These are phyloP conservation scores for Fistularia tabacaria DNA, from an alignment of 2,797 vertebrate genomes.

Conservation along the genomic window DNA sequence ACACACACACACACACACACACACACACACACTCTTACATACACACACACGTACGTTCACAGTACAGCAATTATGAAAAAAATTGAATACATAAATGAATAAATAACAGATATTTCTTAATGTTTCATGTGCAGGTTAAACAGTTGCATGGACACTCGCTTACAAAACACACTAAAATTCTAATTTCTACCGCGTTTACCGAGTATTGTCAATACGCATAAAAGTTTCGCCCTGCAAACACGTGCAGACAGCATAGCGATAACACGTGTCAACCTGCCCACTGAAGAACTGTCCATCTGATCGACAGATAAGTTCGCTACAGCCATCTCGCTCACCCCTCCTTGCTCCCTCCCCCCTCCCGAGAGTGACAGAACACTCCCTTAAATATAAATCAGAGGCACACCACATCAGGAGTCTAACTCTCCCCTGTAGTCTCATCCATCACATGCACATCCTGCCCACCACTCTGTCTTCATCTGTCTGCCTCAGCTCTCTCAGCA, in stretches of 20 bases:
- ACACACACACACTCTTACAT: neutral
- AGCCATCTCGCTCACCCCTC: slow-evolving; percentile 44
- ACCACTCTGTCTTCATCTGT: slow-evolving; percentile 52
- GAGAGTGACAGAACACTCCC: slow-evolving; percentile 56
- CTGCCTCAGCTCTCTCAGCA: slow-evolving; percentile 19
- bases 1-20: neutral
- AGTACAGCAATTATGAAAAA: neutral
- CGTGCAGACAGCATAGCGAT: slow-evolving; percentile 5
- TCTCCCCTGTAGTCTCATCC: slow-evolving; percentile 64
- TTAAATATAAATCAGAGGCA: slow-evolving; percentile 73
- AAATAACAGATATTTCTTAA: no score
- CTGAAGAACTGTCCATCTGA: slow-evolving; percentile 31
- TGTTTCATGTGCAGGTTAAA: neutral
- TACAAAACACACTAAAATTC: neutral
- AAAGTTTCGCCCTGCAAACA: neutral
- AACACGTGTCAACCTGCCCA: slow-evolving; percentile 4
- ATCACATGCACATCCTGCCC: slow-evolving; percentile 54
- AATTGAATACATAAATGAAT: no score
- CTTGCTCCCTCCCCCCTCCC: slow-evolving; percentile 38
- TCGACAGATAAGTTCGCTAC: slow-evolving; percentile 46
- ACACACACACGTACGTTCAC: slow-evolving; percentile 1
- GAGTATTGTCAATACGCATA: neutral
- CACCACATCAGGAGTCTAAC: slow-evolving; percentile 57
- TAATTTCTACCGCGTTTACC: neutral
- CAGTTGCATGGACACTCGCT: neutral